Evolutionary conservation across 2,888 invertebrate genomes (phyloP).

Genomic region (Cheilosia vulpina): DNA sequence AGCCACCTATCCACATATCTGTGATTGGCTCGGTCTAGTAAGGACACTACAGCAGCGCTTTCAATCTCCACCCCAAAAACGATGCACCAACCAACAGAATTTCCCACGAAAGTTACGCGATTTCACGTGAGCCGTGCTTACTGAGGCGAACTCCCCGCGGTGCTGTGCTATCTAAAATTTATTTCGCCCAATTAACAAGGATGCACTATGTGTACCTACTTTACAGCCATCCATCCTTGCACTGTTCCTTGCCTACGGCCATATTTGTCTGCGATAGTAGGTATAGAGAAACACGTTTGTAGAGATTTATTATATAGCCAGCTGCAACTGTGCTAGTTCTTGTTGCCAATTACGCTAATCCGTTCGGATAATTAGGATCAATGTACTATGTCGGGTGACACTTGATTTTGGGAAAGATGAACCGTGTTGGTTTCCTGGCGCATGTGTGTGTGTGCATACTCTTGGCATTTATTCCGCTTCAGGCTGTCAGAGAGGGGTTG

Average conservation of each 20-base stretch:
- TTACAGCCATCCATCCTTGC: slow-evolving; percentile 29
- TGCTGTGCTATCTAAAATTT: slow-evolving; percentile 33
- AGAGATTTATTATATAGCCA: slow-evolving; percentile 64
- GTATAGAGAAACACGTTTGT: slow-evolving; percentile 12
- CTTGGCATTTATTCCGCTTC: slow-evolving; percentile 21
- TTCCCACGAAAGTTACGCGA: neutral
- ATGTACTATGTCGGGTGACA: slow-evolving; percentile 54
- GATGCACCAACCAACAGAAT: slow-evolving; percentile 1
- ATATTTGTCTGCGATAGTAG: slow-evolving; percentile 29
- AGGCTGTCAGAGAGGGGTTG: neutral
- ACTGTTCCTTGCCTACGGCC: slow-evolving; percentile 40
- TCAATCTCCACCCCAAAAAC: neutral
- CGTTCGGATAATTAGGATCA: slow-evolving; percentile 73
- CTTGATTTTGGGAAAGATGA: slow-evolving; percentile 54
- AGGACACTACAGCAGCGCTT: neutral
- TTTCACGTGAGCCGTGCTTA: slow-evolving; percentile 1
- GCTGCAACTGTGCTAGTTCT: slow-evolving; percentile 51
- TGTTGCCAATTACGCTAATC: slow-evolving; percentile 71
- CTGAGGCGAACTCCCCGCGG: neutral
- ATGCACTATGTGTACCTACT: slow-evolving; percentile 28
- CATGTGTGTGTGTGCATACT: neutral
- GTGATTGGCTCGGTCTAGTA: neutral
- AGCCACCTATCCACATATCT: neutral
- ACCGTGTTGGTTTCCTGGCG: slow-evolving; percentile 11
- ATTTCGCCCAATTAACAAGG: slow-evolving; percentile 65